Conservation (phyloP, 2,797 vertebrate species). For the Myotis daubentonii region DNA sequence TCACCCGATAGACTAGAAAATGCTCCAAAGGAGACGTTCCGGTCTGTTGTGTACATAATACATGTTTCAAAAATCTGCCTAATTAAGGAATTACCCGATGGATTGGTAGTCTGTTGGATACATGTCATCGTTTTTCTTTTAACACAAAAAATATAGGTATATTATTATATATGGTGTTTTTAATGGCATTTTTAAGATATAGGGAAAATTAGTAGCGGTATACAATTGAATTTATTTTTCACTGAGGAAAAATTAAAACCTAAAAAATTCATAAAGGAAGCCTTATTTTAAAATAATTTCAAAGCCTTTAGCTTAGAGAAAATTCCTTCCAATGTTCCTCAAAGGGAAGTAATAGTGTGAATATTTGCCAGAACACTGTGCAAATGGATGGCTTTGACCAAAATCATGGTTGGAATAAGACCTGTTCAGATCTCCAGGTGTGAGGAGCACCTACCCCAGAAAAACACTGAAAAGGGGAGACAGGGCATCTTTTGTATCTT, state of each 20-base stretch:
- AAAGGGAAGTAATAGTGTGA: conserved; percentile 15
- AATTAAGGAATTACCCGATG: conserved; percentile 87
- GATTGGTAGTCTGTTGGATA: conserved; percentile 81
- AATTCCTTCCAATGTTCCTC: not conserved
- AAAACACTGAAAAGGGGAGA: not conserved
- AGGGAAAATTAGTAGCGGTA: conserved; percentile 33
- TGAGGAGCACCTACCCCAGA: not conserved
- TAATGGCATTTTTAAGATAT: conserved; percentile 75
- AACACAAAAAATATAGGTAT: conserved; percentile 79
- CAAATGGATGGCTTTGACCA: conserved; percentile 20
- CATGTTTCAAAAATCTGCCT: conserved; percentile 86
- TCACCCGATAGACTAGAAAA: conserved; percentile 86
- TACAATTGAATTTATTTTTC: conserved; percentile 55
- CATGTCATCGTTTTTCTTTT: conserved; percentile 78
- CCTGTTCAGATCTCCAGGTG: not conserved
- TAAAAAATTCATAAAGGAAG: conserved; percentile 42
- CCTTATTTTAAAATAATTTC: conserved; percentile 50
- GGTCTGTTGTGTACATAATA: conserved; percentile 88
- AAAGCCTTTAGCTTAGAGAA: not conserved
- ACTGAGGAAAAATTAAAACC: conserved; percentile 45
- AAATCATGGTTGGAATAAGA: not conserved
- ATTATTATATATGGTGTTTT: conserved; percentile 76
- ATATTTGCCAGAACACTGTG: not conserved
- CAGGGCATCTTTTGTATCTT: not conserved
- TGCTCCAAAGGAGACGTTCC: conserved; percentile 86